Conservation (phyloP, 2,797 vertebrate species). For the Sparus aurata region DNA sequence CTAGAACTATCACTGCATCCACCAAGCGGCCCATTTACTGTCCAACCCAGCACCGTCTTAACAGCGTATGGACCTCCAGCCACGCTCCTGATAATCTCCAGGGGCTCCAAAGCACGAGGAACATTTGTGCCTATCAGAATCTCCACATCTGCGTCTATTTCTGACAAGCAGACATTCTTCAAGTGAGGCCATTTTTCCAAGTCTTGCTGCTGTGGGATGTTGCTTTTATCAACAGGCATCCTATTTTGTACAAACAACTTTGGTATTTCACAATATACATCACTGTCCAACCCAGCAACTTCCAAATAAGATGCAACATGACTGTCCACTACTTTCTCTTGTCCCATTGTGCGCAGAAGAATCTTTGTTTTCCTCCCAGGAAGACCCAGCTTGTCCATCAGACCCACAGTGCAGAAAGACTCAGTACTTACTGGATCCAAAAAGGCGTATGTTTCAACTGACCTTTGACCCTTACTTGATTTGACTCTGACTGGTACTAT, state of each 20-base stretch:
- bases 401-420: too few species aligned
- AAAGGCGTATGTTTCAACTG: too few species aligned
- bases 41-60: neutral
- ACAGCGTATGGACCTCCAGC: conserved; percentile 6
- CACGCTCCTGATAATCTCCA: conserved; percentile 6
- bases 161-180: conserved; percentile 3
- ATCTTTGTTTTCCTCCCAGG: too few species aligned
- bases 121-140: neutral
- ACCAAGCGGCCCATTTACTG: neutral
- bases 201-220: conserved; percentile 31
- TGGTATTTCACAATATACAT: conserved; percentile 31
- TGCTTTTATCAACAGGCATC: conserved; percentile 31
- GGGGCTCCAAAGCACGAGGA: neutral
- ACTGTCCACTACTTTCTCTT: too few species aligned
- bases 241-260: conserved; percentile 23
- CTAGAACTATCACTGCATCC: neutral
- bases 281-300: too few species aligned
- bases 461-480: too few species aligned
- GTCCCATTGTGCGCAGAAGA: too few species aligned
- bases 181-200: conserved; percentile 31
- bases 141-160: conserved; percentile 23
- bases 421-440: too few species aligned
- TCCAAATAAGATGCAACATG: too few species aligned
- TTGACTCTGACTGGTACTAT: too few species aligned
- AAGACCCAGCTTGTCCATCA: too few species aligned